Evolutionary conservation across 2,113 vertebrate genomes (phyloP).

Genomic region (Pan troglodytes): NHGRI_mPanTro3-v2.1_pri NC_072404.2:33568001-33568500

Average conservation of each 20-base stretch:
- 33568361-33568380: background rate
- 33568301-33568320: constrained; percentile 37
- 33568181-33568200: background rate
- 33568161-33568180: constrained; percentile 26
- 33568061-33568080: constrained; percentile 43
- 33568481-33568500: background rate
- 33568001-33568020: constrained; percentile 61
- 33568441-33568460: background rate
- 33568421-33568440: background rate
- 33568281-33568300: constrained; percentile 16
- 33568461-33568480: background rate
- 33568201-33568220: constrained; percentile 14
- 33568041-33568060: constrained; percentile 48
- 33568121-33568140: background rate
- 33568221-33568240: background rate
- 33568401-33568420: constrained; percentile 33
- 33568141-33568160: background rate
- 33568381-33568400: background rate
- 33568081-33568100: constrained; percentile 56
- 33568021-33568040: constrained; percentile 47
- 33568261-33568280: constrained; percentile 20
- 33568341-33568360: constrained; percentile 42
- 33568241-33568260: constrained; percentile 22
- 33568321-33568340: constrained; percentile 12
- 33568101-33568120: constrained; percentile 59